A percentile compares a stretch with the other conserved stretches of the same genome.
Conservation (phyloP, 2,888 invertebrate genomes). For the Kryphioiulus occultus region DNA sequence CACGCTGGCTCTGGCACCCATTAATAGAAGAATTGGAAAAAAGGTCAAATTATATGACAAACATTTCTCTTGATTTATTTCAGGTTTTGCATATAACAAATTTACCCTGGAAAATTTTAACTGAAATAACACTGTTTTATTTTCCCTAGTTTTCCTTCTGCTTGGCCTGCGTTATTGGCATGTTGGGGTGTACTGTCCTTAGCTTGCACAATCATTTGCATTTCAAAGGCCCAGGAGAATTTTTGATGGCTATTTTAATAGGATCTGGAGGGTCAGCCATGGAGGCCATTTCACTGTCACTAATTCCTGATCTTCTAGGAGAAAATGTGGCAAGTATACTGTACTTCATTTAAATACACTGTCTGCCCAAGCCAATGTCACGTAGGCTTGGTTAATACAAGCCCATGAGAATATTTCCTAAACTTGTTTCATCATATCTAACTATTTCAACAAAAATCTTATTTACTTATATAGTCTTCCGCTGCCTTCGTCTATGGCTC, state of each 20-base stretch:
- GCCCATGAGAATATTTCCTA: too few relatives aligned
- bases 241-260: conserved; percentile 12
- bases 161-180: background rate
- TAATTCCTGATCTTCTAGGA: conserved; percentile 39
- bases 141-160: background rate
- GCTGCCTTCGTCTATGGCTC: background rate
- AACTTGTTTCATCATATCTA: background rate
- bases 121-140: background rate
- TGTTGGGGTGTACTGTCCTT: background rate
- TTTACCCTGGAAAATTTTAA: background rate
- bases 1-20: background rate
- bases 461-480: background rate
- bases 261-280: conserved; percentile 17
- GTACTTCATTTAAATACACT: background rate
- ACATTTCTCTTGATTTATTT: background rate
- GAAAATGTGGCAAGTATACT: conserved; percentile 31
- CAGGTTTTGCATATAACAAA: background rate
- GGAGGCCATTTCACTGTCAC: conserved; percentile 24
- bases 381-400: background rate
- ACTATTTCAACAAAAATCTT: too few relatives aligned
- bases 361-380: background rate
- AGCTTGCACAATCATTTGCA: background rate
- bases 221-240: conserved; percentile 37
- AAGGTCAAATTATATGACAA: background rate
- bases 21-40: background rate